Conservation (phyloP, 1,140 invertebrate species). For the Cydia fagiglandana region DNA sequence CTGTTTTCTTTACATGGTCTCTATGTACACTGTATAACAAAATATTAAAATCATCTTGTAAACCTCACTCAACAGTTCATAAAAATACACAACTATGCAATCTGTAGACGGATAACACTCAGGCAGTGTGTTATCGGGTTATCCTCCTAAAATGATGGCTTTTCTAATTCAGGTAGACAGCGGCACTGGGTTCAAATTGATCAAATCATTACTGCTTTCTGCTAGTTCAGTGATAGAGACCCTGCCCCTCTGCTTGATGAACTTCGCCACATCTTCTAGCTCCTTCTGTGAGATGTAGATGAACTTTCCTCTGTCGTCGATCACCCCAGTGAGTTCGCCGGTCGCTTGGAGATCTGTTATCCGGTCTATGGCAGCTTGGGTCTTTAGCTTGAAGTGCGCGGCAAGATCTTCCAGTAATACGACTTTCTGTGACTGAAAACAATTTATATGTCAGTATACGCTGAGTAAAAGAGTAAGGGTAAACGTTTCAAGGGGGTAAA, state of each 20-base stretch:
- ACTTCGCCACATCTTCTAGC: slow-evolving; percentile 95
- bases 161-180: slow-evolving; percentile 1
- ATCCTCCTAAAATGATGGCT: neutral
- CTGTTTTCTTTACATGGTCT: slow-evolving; percentile 14
- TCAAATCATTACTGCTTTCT: slow-evolving; percentile 95
- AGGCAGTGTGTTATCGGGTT: neutral
- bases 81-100: neutral
- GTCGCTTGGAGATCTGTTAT: slow-evolving; percentile 91
- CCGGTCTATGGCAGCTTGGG: slow-evolving; percentile 91
- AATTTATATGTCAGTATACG: slow-evolving; percentile 21
- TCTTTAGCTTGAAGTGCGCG: slow-evolving; percentile 95
- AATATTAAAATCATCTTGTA: slow-evolving; percentile 27
- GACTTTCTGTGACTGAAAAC: slow-evolving; percentile 89
- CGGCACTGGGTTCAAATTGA: slow-evolving; percentile 87
- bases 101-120: neutral
- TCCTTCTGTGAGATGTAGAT: slow-evolving; percentile 97
- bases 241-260: slow-evolving; percentile 96
- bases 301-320: slow-evolving; percentile 99
- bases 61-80: neutral
- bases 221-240: slow-evolving; percentile 96
- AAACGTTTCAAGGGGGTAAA: too few species aligned
- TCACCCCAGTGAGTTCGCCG: slow-evolving; percentile 93
- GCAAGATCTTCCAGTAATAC: slow-evolving; percentile 96
- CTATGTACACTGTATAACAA: slow-evolving; percentile 38
- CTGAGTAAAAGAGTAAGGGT: too few species aligned